A percentile compares a stretch with the other conserved stretches of the same genome.
phyloP scores from a whole-genome alignment of 2,113 vertebrate genomes.

The Vimba vimba region DNA sequence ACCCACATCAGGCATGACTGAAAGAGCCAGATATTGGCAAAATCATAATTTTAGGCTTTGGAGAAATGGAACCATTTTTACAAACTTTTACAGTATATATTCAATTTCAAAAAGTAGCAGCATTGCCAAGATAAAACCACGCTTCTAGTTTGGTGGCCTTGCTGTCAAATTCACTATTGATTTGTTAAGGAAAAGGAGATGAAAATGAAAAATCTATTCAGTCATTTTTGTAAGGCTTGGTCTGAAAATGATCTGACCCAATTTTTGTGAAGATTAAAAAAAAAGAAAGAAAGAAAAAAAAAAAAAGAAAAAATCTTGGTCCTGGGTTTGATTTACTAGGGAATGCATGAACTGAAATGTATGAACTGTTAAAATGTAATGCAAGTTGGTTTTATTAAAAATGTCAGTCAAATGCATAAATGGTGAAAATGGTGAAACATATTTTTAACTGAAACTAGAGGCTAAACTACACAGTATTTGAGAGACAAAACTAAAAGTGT shows the following conservation, averaged over 20 bases:
- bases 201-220: constrained; percentile 9
- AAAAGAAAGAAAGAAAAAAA: no score
- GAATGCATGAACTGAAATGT: background rate
- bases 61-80: background rate
- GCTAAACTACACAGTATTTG: background rate
- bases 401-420: background rate
- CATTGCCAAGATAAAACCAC: background rate
- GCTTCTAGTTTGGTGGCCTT: background rate
- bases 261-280: background rate
- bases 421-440: background rate
- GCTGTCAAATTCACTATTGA: background rate
- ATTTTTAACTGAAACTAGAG: background rate
- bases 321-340: background rate
- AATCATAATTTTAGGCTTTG: background rate
- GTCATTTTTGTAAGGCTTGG: background rate
- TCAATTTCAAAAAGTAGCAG: background rate
- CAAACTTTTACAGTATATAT: background rate
- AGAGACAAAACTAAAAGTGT: background rate
- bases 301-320: background rate
- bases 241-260: constrained; percentile 17
- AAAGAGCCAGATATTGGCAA: background rate
- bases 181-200: background rate
- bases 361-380: background rate
- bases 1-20: background rate
- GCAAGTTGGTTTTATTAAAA: background rate